Base-by-base conservation (phyloP, 2,113 vertebrate genomes). In the Corvus cornix region DNA sequence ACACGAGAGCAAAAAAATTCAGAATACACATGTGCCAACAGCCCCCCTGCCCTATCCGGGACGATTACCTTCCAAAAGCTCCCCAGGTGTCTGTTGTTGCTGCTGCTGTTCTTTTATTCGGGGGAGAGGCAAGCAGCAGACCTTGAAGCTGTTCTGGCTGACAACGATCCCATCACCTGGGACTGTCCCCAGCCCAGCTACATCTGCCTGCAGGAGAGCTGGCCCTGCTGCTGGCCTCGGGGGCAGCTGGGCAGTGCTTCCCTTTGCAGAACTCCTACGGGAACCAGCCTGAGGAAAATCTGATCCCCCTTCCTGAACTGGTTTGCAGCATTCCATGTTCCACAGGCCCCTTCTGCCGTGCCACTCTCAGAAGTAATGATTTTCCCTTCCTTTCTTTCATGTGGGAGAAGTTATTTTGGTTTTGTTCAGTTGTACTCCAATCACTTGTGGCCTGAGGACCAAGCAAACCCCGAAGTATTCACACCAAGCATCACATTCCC, bases 301-400 rank as follows among this genome's bases (percentile, higher is more conserved):
- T 12, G 20, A 24, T 22, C 7, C 27, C 13, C 27, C 27, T 13
- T 56, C 46, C 43, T 20, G 4, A 16, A 4, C 6, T 10, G 37
- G 3, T 62, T 22, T 70, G 35, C 41, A 64, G 17, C 8, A 2
- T 1, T 14, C 21, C 2, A 0, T 5, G 18, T 58, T 46, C 22
- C 46, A 17, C 51, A n/a, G 55, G 37, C 21, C n/a, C 49, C 59
- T 55, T 43, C 68, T 18, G 12, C 39, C 1, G 0, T 11, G 60
- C 26, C 48, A 10, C 33, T 44, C 43, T 22, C 13, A 17, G 28
- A 28, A 79, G 55, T 35, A 64, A 13, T 26, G 8, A 8, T 11
- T 30, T 86, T 10, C 44, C 63, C 41, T 51, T 35, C 4, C 3
- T 43, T 67, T 63, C 33, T 74, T 68, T 41, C 15, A 20, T 10